These are phyloP conservation scores for Xiphophorus couchianus DNA, from an alignment of 2,113 vertebrate genomes.

Conservation along the genomic window DNA sequence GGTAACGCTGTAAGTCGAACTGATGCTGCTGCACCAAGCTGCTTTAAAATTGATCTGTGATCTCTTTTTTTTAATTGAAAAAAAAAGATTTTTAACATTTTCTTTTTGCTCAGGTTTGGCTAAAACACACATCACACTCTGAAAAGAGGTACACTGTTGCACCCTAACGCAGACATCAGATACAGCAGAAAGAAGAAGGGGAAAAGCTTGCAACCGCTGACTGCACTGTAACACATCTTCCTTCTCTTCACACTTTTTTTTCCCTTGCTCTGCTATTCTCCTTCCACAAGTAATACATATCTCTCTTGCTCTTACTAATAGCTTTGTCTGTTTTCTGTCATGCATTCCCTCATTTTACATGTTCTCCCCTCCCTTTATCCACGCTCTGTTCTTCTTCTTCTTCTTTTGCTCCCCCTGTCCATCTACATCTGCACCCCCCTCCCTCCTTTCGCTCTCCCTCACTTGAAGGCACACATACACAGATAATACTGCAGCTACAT, in stretches of 20 bases:
- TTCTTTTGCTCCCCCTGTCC: conserved; percentile 53
- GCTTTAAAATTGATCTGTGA: conserved; percentile 35
- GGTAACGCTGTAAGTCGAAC: neutral
- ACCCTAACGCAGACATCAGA: conserved; percentile 26
- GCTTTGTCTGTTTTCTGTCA: conserved; percentile 63
- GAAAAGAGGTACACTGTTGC: neutral
- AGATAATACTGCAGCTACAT: conserved; percentile 72
- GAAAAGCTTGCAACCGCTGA: conserved; percentile 36
- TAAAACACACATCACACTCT: neutral
- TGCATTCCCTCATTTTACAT: conserved; percentile 56
- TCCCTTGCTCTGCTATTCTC: conserved; percentile 20
- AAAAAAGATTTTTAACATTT: neutral
- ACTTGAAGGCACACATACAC: conserved; percentile 66
- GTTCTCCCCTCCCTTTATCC: conserved; percentile 33
- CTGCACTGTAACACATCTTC: conserved; percentile 65
- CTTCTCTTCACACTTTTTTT: conserved; percentile 29
- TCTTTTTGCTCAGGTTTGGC: neutral
- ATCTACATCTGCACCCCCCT: conserved; percentile 66
- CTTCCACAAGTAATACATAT: conserved; percentile 32
- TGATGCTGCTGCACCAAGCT: conserved; percentile 17
- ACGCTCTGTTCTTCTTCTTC: conserved; percentile 50
- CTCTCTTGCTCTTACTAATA: conserved; percentile 34
- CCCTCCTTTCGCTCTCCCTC: conserved; percentile 33
- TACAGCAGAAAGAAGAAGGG: conserved; percentile 20
- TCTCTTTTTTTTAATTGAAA: neutral